Evolutionary conservation across 2,797 vertebrate species (phyloP).

Genomic region (Sternarchorhynchus goeldii): DNA sequence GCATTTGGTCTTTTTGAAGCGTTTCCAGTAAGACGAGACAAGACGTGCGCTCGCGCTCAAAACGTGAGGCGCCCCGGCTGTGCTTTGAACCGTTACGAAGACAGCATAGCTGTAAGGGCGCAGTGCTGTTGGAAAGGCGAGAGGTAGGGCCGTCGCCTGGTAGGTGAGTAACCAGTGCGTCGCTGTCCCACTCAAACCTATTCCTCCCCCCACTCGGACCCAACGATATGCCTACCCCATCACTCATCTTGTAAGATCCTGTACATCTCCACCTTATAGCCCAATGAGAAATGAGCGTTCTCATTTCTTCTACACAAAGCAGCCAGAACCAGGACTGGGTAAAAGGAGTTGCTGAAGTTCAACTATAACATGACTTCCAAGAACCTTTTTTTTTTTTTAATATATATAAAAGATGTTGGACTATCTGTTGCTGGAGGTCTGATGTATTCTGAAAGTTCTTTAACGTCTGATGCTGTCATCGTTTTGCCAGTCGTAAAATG

Average conservation of each 20-base stretch:
- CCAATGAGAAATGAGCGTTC: neutral
- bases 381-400: no score
- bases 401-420: neutral
- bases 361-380: neutral
- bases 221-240: slow-evolving; percentile 34
- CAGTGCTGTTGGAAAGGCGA: slow-evolving; percentile 55
- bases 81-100: slow-evolving; percentile 60
- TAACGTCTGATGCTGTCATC: no score
- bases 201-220: slow-evolving; percentile 32
- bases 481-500: neutral
- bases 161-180: slow-evolving; percentile 65
- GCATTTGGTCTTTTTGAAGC: slow-evolving; percentile 61
- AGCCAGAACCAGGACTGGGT: neutral
- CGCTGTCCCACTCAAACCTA: slow-evolving; percentile 55
- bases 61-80: slow-evolving; percentile 60
- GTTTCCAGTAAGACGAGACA: slow-evolving; percentile 57
- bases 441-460: no score
- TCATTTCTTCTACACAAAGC: neutral
- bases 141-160: slow-evolving; percentile 58
- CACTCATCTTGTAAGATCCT: slow-evolving; percentile 15
- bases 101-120: slow-evolving; percentile 57
- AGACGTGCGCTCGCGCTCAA: slow-evolving; percentile 45
- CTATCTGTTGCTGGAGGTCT: neutral
- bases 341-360: neutral
- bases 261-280: neutral